A percentile compares a stretch with the other conserved stretches of the same genome.
phyloP scores from a whole-genome alignment of 2,113 vertebrate species.

The Rana temporaria region DNA sequence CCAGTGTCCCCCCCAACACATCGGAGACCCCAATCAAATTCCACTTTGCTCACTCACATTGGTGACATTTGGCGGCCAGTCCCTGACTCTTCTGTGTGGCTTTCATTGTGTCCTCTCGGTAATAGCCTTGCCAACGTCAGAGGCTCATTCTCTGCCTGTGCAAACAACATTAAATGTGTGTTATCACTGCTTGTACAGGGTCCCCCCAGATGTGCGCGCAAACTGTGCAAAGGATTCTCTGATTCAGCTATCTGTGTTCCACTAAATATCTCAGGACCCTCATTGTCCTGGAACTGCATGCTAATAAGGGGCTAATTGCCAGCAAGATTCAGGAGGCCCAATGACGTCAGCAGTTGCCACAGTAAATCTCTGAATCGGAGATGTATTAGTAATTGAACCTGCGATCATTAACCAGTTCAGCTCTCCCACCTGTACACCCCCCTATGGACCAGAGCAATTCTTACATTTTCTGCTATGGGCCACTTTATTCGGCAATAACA shows the following conservation, averaged over 20 bases:
- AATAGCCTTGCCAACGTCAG: constrained; percentile 46
- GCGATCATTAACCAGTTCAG: too few relatives aligned
- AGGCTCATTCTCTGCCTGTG: constrained; percentile 56
- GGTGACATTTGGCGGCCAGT: constrained; percentile 36
- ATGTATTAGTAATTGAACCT: not conserved
- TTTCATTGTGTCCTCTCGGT: constrained; percentile 54
- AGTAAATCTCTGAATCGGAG: constrained; percentile 57
- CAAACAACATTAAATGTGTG: constrained; percentile 58
- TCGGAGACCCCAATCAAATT: constrained; percentile 44
- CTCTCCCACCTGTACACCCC: too few relatives aligned
- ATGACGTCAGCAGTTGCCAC: constrained; percentile 54
- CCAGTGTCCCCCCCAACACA: not conserved
- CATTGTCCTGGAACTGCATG: constrained; percentile 5
- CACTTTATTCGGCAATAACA: too few relatives aligned
- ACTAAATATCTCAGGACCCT: not conserved
- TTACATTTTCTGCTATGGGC: too few relatives aligned
- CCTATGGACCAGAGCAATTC: too few relatives aligned
- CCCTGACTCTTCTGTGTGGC: constrained; percentile 48
- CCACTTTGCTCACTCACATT: constrained; percentile 54
- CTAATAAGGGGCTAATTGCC: constrained; percentile 35
- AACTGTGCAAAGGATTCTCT: constrained; percentile 25
- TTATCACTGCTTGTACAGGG: constrained; percentile 57
- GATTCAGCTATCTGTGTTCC: constrained; percentile 33
- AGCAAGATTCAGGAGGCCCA: constrained; percentile 39
- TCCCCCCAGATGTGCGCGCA: constrained; percentile 27